A percentile compares a stretch with the other conserved stretches of the same genome.
Evolutionary conservation across 2,113 vertebrate genomes (phyloP).

Genomic region (Malaclemys terrapin): DNA sequence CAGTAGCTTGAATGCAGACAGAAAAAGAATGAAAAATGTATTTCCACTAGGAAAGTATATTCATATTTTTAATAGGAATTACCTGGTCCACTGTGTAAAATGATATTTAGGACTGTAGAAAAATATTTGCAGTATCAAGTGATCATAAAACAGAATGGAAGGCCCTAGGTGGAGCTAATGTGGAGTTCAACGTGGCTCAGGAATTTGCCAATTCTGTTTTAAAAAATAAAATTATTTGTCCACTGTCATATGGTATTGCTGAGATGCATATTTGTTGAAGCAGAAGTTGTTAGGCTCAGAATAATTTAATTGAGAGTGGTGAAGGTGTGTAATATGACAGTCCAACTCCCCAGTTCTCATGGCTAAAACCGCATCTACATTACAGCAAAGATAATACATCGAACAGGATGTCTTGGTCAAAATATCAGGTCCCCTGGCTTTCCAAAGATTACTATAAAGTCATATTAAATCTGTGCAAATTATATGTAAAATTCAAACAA

Average conservation of each 20-base stretch:
- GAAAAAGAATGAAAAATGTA: background rate
- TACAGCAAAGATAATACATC: background rate
- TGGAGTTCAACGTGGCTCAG: background rate
- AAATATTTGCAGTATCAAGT: background rate
- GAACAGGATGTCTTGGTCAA: background rate
- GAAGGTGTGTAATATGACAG: background rate
- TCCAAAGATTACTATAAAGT: background rate
- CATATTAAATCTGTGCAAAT: background rate
- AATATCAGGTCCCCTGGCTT: background rate
- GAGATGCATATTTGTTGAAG: accelerated
- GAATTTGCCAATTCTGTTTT: background rate
- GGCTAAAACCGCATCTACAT: background rate
- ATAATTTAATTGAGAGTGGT: background rate
- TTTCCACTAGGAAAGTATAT: background rate
- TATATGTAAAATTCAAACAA: background rate
- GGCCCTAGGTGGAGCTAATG: background rate
- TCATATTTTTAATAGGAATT: background rate
- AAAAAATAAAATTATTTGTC: background rate
- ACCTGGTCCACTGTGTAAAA: background rate
- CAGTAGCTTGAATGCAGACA: background rate
- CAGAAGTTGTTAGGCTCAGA: background rate
- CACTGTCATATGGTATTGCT: background rate
- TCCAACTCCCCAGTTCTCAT: accelerated
- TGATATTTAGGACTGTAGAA: background rate
- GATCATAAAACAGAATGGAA: background rate